A percentile compares a stretch with the other conserved stretches of the same genome.
phyloP scores from a whole-genome alignment of 2,888 invertebrate genomes.

The Xanthia icteritia region DNA sequence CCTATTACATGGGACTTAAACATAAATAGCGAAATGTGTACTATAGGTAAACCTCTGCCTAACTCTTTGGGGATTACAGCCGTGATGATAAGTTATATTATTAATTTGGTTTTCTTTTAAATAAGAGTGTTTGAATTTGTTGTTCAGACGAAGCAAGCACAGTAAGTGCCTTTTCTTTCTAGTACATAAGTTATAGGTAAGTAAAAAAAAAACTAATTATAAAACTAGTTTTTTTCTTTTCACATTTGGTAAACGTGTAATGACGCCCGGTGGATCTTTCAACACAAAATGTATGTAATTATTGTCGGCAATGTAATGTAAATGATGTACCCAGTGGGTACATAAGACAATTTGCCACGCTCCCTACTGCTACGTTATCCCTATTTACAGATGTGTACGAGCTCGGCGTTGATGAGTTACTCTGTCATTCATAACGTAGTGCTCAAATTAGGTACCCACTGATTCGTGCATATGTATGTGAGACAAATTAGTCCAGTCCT shows the following conservation, averaged over 20 bases:
- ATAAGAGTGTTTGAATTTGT: neutral
- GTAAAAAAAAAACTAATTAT: too few species aligned
- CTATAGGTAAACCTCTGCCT: too few species aligned
- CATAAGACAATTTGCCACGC: slow-evolving; percentile 32
- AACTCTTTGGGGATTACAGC: neutral
- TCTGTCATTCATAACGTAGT: slow-evolving; percentile 61
- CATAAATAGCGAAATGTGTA: too few species aligned
- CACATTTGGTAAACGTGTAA: neutral
- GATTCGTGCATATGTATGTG: slow-evolving; percentile 55
- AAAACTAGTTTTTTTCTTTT: neutral
- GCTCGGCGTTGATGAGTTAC: slow-evolving; percentile 60
- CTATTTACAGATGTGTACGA: slow-evolving; percentile 46
- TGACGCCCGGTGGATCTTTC: neutral
- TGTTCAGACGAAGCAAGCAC: neutral
- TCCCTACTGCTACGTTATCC: slow-evolving; percentile 20
- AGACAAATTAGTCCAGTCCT: slow-evolving; percentile 55
- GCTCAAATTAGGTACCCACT: slow-evolving; percentile 59
- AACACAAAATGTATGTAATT: neutral
- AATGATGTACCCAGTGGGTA: neutral
- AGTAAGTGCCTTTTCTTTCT: neutral
- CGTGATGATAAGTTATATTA: neutral
- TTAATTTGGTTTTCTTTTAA: neutral
- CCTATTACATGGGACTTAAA: neutral
- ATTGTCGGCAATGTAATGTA: neutral
- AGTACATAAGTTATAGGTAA: neutral